phyloP scores from a whole-genome alignment of 2,113 vertebrate genomes.

The Aramus guarauna region DNA sequence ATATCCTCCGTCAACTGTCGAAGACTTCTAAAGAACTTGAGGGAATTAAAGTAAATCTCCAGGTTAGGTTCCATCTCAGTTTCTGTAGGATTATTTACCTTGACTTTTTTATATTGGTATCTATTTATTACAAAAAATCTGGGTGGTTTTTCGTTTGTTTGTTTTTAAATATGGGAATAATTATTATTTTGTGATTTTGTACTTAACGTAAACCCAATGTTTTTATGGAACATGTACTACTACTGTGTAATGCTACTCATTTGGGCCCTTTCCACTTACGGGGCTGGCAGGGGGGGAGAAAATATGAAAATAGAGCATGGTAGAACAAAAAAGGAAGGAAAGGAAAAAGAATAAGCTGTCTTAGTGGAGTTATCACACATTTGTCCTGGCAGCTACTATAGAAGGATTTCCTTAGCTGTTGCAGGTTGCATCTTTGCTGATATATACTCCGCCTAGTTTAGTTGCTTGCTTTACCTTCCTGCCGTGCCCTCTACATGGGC shows the following conservation, averaged over 20 bases:
- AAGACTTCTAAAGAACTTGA: slow-evolving; percentile 92
- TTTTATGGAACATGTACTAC: neutral
- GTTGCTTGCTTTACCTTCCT: neutral
- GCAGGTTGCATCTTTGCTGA: neutral
- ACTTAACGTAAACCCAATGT: neutral
- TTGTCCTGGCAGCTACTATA: neutral
- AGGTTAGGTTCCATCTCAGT: slow-evolving; percentile 75
- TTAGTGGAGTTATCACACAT: neutral
- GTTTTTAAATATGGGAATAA: neutral
- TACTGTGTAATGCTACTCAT: neutral
- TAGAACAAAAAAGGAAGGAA: neutral
- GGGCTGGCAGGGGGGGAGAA: too few relatives aligned
- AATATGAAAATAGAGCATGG: neutral
- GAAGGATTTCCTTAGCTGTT: neutral
- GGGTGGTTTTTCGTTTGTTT: too few relatives aligned
- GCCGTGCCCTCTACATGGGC: accelerated
- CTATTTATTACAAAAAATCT: neutral
- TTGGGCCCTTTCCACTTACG: neutral
- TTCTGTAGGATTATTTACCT: neutral
- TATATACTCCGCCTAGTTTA: neutral
- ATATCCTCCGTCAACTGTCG: slow-evolving; percentile 88
- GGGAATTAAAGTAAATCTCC: slow-evolving; percentile 90
- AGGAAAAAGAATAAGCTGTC: neutral
- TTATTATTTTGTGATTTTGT: neutral
- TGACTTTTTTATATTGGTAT: neutral